These are phyloP conservation scores for Dicrurus megarhynchus DNA, from an alignment of 2,113 vertebrate species.

Conservation along the genomic window DNA sequence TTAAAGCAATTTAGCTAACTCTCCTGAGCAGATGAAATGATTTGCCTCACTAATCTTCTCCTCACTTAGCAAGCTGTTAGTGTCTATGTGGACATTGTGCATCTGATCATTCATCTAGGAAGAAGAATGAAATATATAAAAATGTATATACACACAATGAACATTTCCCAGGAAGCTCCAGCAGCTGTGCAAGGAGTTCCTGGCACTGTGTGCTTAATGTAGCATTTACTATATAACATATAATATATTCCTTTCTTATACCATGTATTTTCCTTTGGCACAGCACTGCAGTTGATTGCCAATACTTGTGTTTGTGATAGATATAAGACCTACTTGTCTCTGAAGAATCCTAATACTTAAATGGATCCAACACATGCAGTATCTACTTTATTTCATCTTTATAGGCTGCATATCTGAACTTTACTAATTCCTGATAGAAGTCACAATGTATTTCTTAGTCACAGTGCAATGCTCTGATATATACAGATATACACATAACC, in stretches of 20 bases:
- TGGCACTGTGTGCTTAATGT: background rate
- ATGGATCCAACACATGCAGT: background rate
- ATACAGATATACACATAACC: background rate
- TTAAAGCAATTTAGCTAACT: constrained; percentile 17
- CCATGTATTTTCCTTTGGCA: background rate
- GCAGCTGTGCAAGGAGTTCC: background rate
- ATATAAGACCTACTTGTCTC: background rate
- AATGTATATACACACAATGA: background rate
- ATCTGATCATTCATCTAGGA: background rate
- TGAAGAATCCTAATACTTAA: background rate
- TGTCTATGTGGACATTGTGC: background rate
- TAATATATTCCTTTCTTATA: background rate
- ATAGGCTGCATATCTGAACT: background rate
- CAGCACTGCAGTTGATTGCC: background rate
- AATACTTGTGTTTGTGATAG: background rate
- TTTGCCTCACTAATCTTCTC: background rate
- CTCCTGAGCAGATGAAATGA: background rate
- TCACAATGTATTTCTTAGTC: background rate
- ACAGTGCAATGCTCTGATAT: background rate
- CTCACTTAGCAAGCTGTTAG: background rate
- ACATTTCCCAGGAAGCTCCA: background rate
- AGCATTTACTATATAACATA: background rate
- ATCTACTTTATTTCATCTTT: background rate
- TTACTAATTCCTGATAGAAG: background rate
- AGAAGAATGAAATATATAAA: background rate